These are phyloP conservation scores for Morone chrysops DNA, from an alignment of 2,113 vertebrate species.

Conservation along the genomic window DNA sequence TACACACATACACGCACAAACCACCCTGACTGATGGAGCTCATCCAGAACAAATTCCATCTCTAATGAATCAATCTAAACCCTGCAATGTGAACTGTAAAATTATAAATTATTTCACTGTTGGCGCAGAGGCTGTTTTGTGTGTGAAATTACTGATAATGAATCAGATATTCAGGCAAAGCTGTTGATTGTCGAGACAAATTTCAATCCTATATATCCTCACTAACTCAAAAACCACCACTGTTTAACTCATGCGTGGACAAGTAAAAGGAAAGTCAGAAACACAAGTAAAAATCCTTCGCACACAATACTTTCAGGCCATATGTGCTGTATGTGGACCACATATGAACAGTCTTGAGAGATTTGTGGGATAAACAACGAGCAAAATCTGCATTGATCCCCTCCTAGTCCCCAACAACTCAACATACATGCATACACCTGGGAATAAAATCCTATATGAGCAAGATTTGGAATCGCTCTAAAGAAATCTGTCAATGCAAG, in stretches of 20 bases:
- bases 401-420: background rate
- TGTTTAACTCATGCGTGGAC: background rate
- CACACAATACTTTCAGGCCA: background rate
- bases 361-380: conserved; percentile 18
- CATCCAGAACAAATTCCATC: conserved; percentile 43
- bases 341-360: conserved; percentile 1
- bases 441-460: conserved; percentile 21
- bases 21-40: conserved; percentile 18
- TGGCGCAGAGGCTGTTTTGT: background rate
- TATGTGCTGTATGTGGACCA: background rate
- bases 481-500: conserved; percentile 19
- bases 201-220: background rate
- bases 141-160: conserved; percentile 49
- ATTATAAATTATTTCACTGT: conserved; percentile 14
- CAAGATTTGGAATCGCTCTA: conserved; percentile 1
- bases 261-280: background rate
- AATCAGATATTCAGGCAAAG: conserved; percentile 17
- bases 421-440: conserved; percentile 33
- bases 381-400: conserved; percentile 15
- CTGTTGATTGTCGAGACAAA: background rate
- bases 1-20: background rate
- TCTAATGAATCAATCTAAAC: conserved; percentile 42
- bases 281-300: background rate
- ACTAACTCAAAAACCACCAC: background rate
- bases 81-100: conserved; percentile 26